Evolutionary conservation across 2,113 vertebrate genomes (phyloP), one percentile per base, ranked within the genome.

Genomic region (Vimba vimba): DNA sequence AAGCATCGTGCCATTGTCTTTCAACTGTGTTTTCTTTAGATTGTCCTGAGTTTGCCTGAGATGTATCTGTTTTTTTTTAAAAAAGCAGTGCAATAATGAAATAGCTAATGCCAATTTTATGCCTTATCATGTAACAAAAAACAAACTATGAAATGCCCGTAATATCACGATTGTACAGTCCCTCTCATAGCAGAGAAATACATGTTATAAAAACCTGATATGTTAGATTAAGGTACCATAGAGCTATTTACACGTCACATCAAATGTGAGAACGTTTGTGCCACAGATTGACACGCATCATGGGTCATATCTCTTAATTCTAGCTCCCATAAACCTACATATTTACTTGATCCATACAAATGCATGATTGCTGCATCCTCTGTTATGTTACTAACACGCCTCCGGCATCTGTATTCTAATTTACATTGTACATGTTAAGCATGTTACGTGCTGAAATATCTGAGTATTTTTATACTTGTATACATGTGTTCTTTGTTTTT

Each of bases 401-500:
- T 78, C 17, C 11, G 15, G 6, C 52, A 15, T 17, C 6, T 77
- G 1, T 86, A 50, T 57, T 13, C 57, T 75, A 75, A 74, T 64
- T 69, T 21, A 17, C 80, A 27, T 27, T 68, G 85, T 84, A 77
- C 76, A 64, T 71, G 83, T 45, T 74, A 71, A 78, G 83, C 85
- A 78, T 77, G 82, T 27, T 62, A 60, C 15, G 78, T 87, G 84
- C 39, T 71, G 12, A 73, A 71, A 77, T n/a, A 4, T 78, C 55
- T 19, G 86, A 52, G 59, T 57, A 19, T 43, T 82, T 86, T 84
- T 77, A 86, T 86, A 86, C 82, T 43, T 88, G 69, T 86, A 77
- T 39, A 62, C 66, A 45, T 80, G 39, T 50, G 17, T 86, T 11
- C 52, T 39, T 88, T 86, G 12, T 86, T 11, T 64, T 52, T 88